Conservation (phyloP, 2,888 invertebrate genomes). For the Deilephila porcellus region DNA sequence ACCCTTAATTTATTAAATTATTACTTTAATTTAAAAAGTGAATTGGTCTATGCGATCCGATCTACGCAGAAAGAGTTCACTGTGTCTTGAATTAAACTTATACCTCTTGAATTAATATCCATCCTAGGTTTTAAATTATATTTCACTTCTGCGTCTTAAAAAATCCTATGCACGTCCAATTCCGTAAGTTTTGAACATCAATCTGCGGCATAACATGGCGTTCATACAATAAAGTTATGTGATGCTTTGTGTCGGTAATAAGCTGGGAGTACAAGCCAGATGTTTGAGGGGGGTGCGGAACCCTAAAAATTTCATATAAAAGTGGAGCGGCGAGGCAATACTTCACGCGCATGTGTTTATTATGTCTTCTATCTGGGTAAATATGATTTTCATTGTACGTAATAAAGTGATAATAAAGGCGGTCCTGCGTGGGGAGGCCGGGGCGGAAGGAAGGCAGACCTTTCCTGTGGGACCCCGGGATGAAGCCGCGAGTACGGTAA, state of each 20-base stretch:
- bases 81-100: too few relatives aligned
- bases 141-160: not conserved
- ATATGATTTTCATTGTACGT: slow-evolving; percentile 78
- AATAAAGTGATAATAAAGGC: slow-evolving; percentile 75
- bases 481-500: slow-evolving; percentile 27
- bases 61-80: too few relatives aligned
- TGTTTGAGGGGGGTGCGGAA: slow-evolving; percentile 47
- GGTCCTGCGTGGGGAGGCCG: slow-evolving; percentile 47
- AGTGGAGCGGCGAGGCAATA: slow-evolving; percentile 52
- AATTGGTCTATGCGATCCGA: too few relatives aligned
- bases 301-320: slow-evolving; percentile 58
- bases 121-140: not conserved
- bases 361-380: slow-evolving; percentile 71
- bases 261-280: slow-evolving; percentile 66
- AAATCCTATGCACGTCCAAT: not conserved
- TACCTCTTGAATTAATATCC: too few relatives aligned
- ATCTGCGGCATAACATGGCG: slow-evolving; percentile 29
- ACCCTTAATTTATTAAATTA: too few relatives aligned
- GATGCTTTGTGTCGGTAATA: slow-evolving; percentile 78
- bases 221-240: slow-evolving; percentile 38
- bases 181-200: not conserved
- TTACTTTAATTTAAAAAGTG: too few relatives aligned
- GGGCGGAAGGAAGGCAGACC: slow-evolving; percentile 74
- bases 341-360: slow-evolving; percentile 73
- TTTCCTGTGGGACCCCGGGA: slow-evolving; percentile 59